These are phyloP conservation scores for Geococcyx californianus DNA, from an alignment of 2,113 vertebrate species.

Conservation along the genomic window DNA sequence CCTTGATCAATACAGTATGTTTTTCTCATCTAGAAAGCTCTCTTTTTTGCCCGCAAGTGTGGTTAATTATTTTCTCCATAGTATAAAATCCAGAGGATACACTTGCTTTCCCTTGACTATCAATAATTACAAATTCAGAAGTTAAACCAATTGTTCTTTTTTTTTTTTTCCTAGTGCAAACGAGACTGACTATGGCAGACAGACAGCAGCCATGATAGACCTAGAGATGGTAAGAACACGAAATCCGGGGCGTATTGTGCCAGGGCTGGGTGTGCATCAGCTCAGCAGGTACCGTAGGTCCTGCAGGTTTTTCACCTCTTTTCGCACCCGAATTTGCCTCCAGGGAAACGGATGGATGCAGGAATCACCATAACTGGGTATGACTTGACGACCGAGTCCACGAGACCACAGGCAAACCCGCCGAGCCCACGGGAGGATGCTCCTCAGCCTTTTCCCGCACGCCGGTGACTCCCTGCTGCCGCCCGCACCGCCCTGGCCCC, in stretches of 20 bases:
- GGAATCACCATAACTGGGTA: not conserved
- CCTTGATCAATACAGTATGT: not conserved
- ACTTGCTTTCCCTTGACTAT: not conserved
- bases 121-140: not conserved
- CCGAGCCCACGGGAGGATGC: accelerated
- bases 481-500: not conserved
- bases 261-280: not conserved
- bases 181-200: accelerated
- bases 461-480: accelerated
- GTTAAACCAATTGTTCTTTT: not conserved
- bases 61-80: not conserved
- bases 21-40: not conserved
- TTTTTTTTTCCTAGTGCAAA: not conserved
- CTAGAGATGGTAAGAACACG: not conserved
- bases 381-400: not conserved
- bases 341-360: not conserved
- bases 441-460: too few species aligned
- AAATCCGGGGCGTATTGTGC: accelerated
- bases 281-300: accelerated
- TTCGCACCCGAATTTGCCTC: not conserved
- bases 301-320: not conserved
- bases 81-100: not conserved
- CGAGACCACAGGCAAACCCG: not conserved
- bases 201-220: accelerated
- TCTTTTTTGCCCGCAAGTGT: not conserved